Conservation (phyloP, 2,113 vertebrate genomes). For the Amphiprion ocellaris region DNA sequence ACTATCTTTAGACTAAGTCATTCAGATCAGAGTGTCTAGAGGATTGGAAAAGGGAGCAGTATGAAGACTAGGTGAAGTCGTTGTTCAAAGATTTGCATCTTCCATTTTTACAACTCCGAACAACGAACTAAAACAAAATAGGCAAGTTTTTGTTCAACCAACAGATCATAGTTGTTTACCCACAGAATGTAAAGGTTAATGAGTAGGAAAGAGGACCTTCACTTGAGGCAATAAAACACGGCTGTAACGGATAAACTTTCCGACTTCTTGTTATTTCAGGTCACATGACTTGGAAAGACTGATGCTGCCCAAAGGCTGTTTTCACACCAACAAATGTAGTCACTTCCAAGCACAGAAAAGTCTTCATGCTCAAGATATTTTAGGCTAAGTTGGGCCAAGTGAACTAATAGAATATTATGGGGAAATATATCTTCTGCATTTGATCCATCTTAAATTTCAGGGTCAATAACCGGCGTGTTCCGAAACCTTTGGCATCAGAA, state of each 20-base stretch:
- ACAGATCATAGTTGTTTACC: neutral
- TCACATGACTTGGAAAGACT: slow-evolving; percentile 24
- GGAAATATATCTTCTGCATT: neutral
- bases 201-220: neutral
- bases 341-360: neutral
- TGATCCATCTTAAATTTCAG: neutral
- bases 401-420: neutral
- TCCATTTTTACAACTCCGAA: no score
- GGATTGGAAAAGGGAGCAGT: slow-evolving; percentile 39
- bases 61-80: slow-evolving; percentile 3
- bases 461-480: neutral
- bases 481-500: neutral
- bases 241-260: neutral
- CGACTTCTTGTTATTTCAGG: slow-evolving; percentile 24
- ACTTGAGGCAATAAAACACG: neutral
- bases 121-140: neutral
- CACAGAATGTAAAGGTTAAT: slow-evolving; percentile 4
- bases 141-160: neutral
- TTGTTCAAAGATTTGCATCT: no score
- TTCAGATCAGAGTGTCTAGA: slow-evolving; percentile 53
- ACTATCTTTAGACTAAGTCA: slow-evolving; percentile 73
- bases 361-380: neutral
- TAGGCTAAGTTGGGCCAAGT: neutral
- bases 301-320: neutral
- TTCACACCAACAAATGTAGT: slow-evolving; percentile 25